Evolutionary conservation across 2,888 invertebrate genomes (phyloP), one percentile per base, ranked within the genome.

Genomic region (Drosophila anomalata): DNA sequence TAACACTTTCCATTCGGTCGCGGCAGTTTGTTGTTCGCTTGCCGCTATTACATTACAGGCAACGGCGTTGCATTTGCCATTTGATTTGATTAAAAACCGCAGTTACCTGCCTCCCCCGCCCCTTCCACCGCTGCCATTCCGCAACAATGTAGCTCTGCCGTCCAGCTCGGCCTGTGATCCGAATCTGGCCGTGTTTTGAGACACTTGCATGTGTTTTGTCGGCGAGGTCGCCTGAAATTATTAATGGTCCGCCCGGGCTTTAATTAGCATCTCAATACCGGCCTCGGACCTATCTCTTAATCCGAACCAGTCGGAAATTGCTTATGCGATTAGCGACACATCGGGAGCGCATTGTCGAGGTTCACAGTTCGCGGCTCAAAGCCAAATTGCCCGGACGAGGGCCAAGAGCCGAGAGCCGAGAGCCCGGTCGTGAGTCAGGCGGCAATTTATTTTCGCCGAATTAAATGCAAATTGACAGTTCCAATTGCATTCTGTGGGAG

Each of bases 31-130:
- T 39, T 42, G 53, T 22, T 44, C 52, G 48, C 54, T 29, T 57
- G 48, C 54, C 54, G 57, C 53, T 67, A 71, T 71, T 71, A 63
- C 70, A 54, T 71, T 72, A 63, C 65, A 41, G 55, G 24, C 54
- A 53, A 46, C 58, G 48, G 42, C 42, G 11, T 75, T 81, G 88
- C 77, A 77, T 72, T 87, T 85, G 88, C 87, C 77, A 77, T 72
- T 87, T 85, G 88, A 83, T 79, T 87, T 83, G 88, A 83, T 83
- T 87, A 87, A 86, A 83, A 87, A 87, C 82, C 82, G 83, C 82
- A 82, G 87, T 70, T 82, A 87, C 81, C 86, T 87, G 88, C 82
- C 76, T 77, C 82, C 85, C 75, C 87, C 81, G 82, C 87, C 50
- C 53, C 41, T 48, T 39, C 11, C 47, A 46, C 17, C 14, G 14